phyloP scores from a whole-genome alignment of 2,113 vertebrate species.

The Heptranchias perlo region DNA sequence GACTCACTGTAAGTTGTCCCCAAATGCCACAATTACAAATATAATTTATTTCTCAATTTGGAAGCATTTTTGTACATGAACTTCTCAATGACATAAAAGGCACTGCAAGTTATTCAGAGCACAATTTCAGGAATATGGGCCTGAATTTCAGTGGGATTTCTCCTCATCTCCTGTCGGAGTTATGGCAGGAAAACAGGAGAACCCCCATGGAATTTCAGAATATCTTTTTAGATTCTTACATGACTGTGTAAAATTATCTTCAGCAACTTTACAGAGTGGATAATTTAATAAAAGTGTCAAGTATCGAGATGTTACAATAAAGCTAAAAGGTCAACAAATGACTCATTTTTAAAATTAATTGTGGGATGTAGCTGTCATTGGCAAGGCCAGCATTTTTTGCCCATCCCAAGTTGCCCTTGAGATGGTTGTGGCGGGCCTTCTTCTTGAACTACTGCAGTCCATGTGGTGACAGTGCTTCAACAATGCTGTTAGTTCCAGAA shows the following conservation, averaged over 20 bases:
- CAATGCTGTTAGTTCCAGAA: not conserved
- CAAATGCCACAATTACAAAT: not conserved
- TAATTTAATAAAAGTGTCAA: not conserved
- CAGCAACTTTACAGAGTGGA: not conserved
- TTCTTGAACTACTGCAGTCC: not conserved
- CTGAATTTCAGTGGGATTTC: not conserved
- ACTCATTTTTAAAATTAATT: too few relatives aligned
- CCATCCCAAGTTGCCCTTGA: not conserved
- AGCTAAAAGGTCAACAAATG: too few relatives aligned
- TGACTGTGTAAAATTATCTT: not conserved
- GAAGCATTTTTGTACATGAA: not conserved
- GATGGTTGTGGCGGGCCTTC: not conserved
- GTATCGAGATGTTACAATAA: not conserved
- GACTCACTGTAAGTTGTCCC: not conserved
- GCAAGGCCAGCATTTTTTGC: too few relatives aligned
- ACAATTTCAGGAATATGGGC: not conserved
- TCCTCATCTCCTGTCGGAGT: not conserved
- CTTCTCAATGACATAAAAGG: not conserved
- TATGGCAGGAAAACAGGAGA: not conserved
- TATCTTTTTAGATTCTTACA: not conserved
- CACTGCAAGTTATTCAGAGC: not conserved
- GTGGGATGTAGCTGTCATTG: not conserved
- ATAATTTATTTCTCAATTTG: not conserved
- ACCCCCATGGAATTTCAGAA: not conserved
- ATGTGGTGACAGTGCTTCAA: not conserved